Evolutionary conservation across 2,888 invertebrate genomes (phyloP).

Genomic region (Thecophora atra): DNA sequence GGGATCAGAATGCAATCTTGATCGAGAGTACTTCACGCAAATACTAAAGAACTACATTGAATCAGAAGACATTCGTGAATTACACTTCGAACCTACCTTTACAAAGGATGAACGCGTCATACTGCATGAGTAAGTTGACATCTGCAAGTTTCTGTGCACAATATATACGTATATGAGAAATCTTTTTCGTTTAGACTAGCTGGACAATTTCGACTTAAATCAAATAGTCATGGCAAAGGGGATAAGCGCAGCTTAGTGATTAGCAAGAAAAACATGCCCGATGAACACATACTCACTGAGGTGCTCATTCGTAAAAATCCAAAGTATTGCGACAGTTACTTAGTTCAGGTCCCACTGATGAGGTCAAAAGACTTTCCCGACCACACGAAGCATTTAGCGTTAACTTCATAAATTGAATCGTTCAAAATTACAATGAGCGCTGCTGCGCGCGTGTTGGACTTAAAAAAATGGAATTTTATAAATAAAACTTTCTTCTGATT

Average conservation of each 20-base stretch:
- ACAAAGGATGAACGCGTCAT: constrained; percentile 72
- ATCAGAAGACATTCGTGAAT: constrained; percentile 69
- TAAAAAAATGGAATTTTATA: constrained; percentile 1
- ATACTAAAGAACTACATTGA: constrained; percentile 64
- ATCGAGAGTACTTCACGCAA: constrained; percentile 56
- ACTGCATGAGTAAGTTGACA: constrained; percentile 69
- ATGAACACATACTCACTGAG: constrained; percentile 54
- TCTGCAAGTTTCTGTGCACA: not conserved
- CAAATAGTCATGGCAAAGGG: constrained; percentile 68
- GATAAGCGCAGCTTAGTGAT: constrained; percentile 62
- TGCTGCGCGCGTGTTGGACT: constrained; percentile 23
- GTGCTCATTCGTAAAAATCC: constrained; percentile 56
- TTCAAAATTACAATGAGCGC: not conserved
- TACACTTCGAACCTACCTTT: constrained; percentile 72
- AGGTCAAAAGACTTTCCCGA: constrained; percentile 58
- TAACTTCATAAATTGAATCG: constrained; percentile 32
- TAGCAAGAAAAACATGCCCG: constrained; percentile 56
- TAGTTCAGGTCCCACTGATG: constrained; percentile 60
- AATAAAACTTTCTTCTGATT: not conserved
- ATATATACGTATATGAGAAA: not conserved
- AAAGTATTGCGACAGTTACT: constrained; percentile 58
- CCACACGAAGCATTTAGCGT: constrained; percentile 53
- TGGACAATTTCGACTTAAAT: constrained; percentile 66
- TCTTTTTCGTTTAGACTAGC: constrained; percentile 60
- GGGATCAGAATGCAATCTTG: constrained; percentile 53